A percentile compares a stretch with the other conserved stretches of the same genome.
Evolutionary conservation across 2,888 invertebrate genomes (phyloP).

Genomic region (Drosophila dives): DNA sequence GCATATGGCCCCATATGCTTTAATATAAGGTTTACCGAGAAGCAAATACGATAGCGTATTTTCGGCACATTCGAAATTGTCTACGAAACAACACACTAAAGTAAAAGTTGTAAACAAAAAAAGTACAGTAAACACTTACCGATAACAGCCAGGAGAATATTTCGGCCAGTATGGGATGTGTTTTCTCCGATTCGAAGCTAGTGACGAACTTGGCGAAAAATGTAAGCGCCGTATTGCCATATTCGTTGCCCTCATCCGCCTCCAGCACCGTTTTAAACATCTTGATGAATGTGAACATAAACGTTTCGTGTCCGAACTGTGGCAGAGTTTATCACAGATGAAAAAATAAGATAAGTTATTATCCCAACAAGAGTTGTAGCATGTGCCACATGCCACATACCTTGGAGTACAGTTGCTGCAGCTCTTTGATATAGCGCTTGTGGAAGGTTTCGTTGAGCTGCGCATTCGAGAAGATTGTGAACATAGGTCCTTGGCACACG

Average conservation of each 20-base stretch:
- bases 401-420: conserved; percentile 87
- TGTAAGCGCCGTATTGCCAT: conserved; percentile 88
- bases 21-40: conserved; percentile 91
- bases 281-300: conserved; percentile 88
- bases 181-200: conserved; percentile 86
- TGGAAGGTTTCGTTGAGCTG: conserved; percentile 89
- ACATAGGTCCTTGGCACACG: conserved; percentile 76
- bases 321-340: conserved; percentile 30
- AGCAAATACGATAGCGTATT: conserved; percentile 91
- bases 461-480: conserved; percentile 87
- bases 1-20: conserved; percentile 91
- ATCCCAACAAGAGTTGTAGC: background rate
- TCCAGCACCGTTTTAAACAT: conserved; percentile 88
- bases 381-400: conserved; percentile 83
- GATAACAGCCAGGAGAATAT: conserved; percentile 80
- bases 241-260: conserved; percentile 88
- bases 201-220: conserved; percentile 90
- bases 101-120: background rate
- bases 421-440: conserved; percentile 87
- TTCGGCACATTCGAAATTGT: conserved; percentile 85
- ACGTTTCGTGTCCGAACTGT: conserved; percentile 86
- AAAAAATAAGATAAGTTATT: background rate
- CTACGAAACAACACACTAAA: conserved; percentile 63
- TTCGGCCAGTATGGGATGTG: conserved; percentile 79
- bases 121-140: conserved; percentile 45